Evolutionary conservation across 2,797 vertebrate species (phyloP).

Genomic region (Alca torda): DNA sequence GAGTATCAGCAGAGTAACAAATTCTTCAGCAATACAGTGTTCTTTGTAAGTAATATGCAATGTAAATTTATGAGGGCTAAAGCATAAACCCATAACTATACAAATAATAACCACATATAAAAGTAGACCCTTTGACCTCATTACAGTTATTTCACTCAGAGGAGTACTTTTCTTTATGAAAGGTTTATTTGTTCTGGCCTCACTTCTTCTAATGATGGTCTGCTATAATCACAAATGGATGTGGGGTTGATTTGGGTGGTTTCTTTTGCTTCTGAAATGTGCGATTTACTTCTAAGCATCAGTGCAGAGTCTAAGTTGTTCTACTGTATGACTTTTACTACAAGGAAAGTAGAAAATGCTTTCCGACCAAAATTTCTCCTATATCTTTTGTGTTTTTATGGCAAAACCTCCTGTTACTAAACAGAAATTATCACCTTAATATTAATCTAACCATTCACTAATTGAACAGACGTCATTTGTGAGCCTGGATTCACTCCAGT

Average conservation of each 20-base stretch:
- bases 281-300: not conserved
- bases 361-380: not conserved
- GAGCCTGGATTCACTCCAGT: not conserved
- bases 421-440: not conserved
- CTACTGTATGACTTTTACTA: not conserved
- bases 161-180: not conserved
- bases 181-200: not conserved
- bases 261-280: not conserved
- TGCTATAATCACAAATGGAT: not conserved
- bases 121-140: not conserved
- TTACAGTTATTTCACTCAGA: not conserved
- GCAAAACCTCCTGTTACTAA: not conserved
- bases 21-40: not conserved
- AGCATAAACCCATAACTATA: not conserved
- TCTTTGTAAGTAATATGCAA: not conserved
- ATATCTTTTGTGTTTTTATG: not conserved
- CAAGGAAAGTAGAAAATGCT: not conserved
- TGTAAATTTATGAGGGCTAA: not conserved
- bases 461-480: not conserved
- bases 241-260: not conserved
- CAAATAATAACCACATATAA: not conserved
- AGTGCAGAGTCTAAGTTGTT: not conserved
- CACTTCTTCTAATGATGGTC: not conserved
- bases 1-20: constrained; percentile 53
- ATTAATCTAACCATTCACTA: not conserved